Evolutionary conservation across 2,888 invertebrate species (phyloP).

Genomic region (Argynnis bischoffii): DNA sequence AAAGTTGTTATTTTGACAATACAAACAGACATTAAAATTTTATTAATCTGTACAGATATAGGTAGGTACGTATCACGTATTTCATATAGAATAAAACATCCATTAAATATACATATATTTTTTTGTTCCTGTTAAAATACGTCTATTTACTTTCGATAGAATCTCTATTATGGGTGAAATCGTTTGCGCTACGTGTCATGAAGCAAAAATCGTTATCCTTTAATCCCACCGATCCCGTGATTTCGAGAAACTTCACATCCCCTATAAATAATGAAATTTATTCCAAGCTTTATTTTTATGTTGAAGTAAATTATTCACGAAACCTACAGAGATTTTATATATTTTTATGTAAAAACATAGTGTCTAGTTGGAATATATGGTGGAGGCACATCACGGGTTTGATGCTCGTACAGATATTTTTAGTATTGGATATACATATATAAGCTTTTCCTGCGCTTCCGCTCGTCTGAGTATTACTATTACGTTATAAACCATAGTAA

Average conservation of each 20-base stretch:
- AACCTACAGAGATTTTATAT: background rate
- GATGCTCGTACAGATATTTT: too few species aligned
- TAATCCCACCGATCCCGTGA: conserved; percentile 12
- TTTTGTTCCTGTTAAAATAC: conserved; percentile 11
- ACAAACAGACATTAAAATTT: too few species aligned
- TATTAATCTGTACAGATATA: too few species aligned
- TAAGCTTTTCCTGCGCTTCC: too few species aligned
- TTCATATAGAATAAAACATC: background rate
- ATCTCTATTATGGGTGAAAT: conserved; percentile 19
- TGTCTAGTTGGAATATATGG: too few species aligned
- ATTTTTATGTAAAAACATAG: too few species aligned
- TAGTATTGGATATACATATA: too few species aligned
- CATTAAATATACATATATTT: background rate
- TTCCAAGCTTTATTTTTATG: background rate
- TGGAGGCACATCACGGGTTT: too few species aligned
- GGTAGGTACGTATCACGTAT: background rate
- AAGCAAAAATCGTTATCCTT: conserved; percentile 13
- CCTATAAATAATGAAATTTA: conserved; percentile 6
- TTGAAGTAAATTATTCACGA: conserved; percentile 9
- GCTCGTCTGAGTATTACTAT: too few species aligned
- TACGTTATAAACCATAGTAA: too few species aligned
- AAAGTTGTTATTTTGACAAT: too few species aligned
- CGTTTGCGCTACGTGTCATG: conserved; percentile 10
- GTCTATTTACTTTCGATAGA: conserved; percentile 18
- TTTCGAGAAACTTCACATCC: conserved; percentile 15